These are phyloP conservation scores for Argopecten irradians DNA, from an alignment of 1,140 invertebrate genomes.

Conservation along the genomic window DNA sequence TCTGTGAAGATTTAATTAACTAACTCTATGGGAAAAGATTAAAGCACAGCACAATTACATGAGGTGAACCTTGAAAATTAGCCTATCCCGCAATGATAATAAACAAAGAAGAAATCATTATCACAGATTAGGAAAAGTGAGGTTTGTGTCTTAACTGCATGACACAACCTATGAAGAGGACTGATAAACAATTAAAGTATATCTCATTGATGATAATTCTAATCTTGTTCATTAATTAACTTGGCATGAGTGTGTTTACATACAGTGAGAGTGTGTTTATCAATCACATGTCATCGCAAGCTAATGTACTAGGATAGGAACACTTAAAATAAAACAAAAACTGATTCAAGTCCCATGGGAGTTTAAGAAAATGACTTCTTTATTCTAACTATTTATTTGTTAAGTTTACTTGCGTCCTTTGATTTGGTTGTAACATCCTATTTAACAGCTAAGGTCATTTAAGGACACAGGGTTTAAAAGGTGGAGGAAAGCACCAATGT, in stretches of 20 bases:
- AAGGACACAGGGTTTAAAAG: no score
- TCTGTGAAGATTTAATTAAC: constrained; percentile 11
- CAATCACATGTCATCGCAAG: no score
- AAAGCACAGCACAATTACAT: neutral
- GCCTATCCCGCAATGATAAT: constrained; percentile 2
- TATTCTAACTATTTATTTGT: no score
- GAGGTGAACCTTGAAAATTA: constrained; percentile 17
- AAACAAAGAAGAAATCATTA: neutral
- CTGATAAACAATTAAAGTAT: neutral
- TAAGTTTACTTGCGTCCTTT: no score
- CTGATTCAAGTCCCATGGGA: no score
- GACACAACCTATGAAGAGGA: neutral
- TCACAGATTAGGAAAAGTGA: neutral
- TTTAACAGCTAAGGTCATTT: no score
- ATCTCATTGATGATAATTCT: neutral
- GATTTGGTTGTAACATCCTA: no score
- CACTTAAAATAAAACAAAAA: no score
- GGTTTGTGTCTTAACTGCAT: neutral
- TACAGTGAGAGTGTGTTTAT: neutral
- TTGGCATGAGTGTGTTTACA: no score
- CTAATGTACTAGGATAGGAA: no score
- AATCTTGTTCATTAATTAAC: neutral
- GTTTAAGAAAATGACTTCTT: no score
- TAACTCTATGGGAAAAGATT: neutral
- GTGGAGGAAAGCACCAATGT: no score